A percentile compares a stretch with the other conserved stretches of the same genome.
Evolutionary conservation across 2,113 vertebrate species (phyloP).

Genomic region (Urocitellus parryii): DNA sequence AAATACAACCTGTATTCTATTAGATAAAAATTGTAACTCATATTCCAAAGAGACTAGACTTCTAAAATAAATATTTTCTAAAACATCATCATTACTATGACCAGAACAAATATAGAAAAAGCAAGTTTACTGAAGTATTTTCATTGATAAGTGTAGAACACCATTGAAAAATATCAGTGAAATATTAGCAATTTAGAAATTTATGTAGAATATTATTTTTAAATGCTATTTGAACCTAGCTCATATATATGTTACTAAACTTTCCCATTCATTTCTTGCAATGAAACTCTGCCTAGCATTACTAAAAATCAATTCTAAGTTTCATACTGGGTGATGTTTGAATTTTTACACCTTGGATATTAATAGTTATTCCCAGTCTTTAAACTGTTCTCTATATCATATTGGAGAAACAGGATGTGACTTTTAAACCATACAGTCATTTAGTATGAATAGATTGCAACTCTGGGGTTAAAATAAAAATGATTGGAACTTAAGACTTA

Average conservation of each 20-base stretch:
- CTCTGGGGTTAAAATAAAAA: background rate
- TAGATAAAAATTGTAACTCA: background rate
- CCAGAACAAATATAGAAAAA: background rate
- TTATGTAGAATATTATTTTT: background rate
- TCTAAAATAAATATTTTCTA: background rate
- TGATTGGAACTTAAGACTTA: background rate
- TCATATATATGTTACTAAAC: slow-evolving; percentile 3
- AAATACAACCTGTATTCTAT: slow-evolving; percentile 10
- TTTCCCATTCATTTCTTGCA: background rate
- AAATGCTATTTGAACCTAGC: background rate
- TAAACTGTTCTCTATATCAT: background rate
- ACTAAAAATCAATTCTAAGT: background rate
- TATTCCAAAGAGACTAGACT: background rate
- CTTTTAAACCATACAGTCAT: slow-evolving; percentile 13
- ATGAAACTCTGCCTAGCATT: background rate
- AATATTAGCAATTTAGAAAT: background rate
- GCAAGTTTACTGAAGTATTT: slow-evolving; percentile 22
- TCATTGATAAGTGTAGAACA: slow-evolving; percentile 5
- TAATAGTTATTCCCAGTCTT: background rate
- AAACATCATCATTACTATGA: background rate
- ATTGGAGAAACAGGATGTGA: background rate
- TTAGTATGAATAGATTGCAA: background rate
- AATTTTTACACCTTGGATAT: slow-evolving; percentile 13
- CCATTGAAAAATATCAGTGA: background rate
- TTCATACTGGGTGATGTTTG: background rate